Evolutionary conservation across 2,113 vertebrate species (phyloP).

Genomic region (Serilophus lunatus): DNA sequence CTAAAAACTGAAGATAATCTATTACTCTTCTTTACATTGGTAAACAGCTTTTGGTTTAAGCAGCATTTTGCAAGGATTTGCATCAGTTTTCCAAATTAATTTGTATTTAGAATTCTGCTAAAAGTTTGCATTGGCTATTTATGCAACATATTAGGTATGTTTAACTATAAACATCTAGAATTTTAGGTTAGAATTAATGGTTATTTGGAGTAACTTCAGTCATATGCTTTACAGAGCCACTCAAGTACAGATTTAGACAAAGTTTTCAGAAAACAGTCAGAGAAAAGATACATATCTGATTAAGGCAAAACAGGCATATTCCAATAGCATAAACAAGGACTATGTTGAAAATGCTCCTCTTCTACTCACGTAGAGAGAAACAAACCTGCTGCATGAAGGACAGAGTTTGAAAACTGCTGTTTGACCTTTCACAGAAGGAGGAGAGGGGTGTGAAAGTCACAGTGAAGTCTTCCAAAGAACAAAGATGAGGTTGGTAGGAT

Average conservation of each 20-base stretch:
- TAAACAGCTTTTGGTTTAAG: not conserved
- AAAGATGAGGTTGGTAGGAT: not conserved
- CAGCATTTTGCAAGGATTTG: not conserved
- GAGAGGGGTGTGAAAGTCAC: not conserved
- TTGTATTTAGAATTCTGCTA: not conserved
- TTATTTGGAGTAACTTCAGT: not conserved
- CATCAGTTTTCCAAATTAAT: not conserved
- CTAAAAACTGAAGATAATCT: not conserved
- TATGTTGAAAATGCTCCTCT: not conserved
- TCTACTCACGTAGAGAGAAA: not conserved
- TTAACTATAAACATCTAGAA: not conserved
- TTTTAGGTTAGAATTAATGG: not conserved
- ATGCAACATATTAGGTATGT: not conserved
- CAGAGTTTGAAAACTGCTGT: not conserved
- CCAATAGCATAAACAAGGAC: not conserved
- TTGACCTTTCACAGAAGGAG: not conserved
- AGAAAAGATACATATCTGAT: not conserved
- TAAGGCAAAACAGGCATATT: not conserved
- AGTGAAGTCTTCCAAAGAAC: not conserved
- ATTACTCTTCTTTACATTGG: not conserved
- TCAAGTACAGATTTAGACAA: not conserved
- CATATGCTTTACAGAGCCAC: not conserved
- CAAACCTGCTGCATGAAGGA: not conserved
- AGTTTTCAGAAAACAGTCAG: not conserved
- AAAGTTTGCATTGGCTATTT: not conserved